Percentiles rank a stretch among this genome's conserved stretches.
Conservation (phyloP, 2,113 vertebrate species). For the Craseonycteris thonglongyai region DNA sequence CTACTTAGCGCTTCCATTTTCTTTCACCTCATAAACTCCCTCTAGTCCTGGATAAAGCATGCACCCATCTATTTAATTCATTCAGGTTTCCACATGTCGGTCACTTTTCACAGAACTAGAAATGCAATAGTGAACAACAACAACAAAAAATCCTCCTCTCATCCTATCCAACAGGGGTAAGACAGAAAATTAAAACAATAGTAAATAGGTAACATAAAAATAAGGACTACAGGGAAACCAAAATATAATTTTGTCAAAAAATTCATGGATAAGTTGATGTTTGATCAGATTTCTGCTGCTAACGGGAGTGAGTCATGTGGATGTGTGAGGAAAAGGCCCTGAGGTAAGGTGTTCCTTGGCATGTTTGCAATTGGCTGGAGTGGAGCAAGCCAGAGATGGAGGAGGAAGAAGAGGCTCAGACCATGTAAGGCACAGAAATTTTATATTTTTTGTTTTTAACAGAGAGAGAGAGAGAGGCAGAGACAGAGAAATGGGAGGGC, state of each 20-base stretch:
- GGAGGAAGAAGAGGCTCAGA: background rate
- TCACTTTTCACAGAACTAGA: background rate
- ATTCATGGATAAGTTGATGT: background rate
- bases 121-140: background rate
- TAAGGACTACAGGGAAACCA: background rate
- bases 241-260: background rate
- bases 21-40: background rate
- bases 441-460: no score
- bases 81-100: background rate
- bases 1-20: background rate
- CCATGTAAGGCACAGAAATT: background rate
- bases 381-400: background rate
- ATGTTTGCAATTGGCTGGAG: background rate
- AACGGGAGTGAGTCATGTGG: background rate
- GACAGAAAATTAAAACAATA: background rate
- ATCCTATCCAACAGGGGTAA: background rate
- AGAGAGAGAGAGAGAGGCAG: no score
- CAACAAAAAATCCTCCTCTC: background rate
- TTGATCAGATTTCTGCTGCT: background rate
- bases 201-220: background rate
- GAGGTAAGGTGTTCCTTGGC: background rate
- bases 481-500: no score
- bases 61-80: background rate
- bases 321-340: background rate
- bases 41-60: background rate